A percentile compares a stretch with the other conserved stretches of the same genome.
These are phyloP conservation scores for Choristoneura rosaceana DNA, from an alignment of 2,888 invertebrate genomes.

Conservation along the genomic window DNA sequence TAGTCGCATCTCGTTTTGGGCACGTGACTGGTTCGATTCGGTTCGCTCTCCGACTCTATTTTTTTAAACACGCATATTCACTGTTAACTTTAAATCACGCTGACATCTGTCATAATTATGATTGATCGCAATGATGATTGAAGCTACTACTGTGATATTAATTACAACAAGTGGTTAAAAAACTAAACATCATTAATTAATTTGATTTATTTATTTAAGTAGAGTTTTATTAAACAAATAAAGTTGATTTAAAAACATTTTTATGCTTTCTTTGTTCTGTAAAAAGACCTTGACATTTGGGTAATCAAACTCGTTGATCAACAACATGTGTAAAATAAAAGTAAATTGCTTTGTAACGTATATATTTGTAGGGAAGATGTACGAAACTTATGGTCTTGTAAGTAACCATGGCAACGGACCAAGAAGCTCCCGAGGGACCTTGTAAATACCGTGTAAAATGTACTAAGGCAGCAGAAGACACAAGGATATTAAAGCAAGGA, in stretches of 20 bases:
- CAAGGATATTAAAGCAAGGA: conserved; percentile 49
- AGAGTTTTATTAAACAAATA: too few relatives aligned
- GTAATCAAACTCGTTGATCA: too few relatives aligned
- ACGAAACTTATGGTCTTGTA: conserved; percentile 2
- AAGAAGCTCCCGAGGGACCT: conserved; percentile 66
- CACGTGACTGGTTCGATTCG: conserved; percentile 35
- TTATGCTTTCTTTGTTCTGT: too few relatives aligned
- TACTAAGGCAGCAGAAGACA: conserved; percentile 68
- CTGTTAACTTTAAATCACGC: neutral
- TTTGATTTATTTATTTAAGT: too few relatives aligned
- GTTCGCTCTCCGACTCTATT: neutral
- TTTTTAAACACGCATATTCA: neutral
- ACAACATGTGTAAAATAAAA: neutral
- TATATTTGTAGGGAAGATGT: neutral
- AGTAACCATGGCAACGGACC: conserved; percentile 40
- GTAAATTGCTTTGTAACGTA: neutral
- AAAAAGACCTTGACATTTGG: too few relatives aligned
- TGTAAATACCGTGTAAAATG: conserved; percentile 76
- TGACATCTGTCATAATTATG: conserved; percentile 5
- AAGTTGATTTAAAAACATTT: too few relatives aligned
- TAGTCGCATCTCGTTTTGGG: conserved; percentile 33
- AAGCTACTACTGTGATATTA: neutral
- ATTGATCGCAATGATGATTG: neutral
- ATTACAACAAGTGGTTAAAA: neutral
- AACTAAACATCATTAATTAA: neutral